phyloP scores from a whole-genome alignment of 2,888 invertebrate species.

The Meloe dianella region DNA sequence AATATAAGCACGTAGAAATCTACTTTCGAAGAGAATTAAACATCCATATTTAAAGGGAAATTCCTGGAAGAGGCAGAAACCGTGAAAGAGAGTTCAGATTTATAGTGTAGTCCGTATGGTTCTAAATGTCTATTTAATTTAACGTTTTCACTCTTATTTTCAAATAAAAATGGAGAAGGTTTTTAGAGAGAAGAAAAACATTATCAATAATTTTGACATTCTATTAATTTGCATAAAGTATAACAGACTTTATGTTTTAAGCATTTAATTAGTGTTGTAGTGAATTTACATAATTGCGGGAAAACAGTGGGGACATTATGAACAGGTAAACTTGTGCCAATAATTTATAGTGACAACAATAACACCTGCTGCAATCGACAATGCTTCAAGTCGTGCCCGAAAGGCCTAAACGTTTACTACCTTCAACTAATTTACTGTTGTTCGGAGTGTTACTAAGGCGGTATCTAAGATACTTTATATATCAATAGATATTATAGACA shows the following conservation, averaged over 20 bases:
- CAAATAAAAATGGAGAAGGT: background rate
- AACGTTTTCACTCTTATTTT: constrained; percentile 15
- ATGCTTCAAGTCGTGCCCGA: constrained; percentile 48
- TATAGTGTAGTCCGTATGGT: constrained; percentile 34
- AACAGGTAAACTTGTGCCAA: constrained; percentile 57
- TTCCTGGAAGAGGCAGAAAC: constrained; percentile 33
- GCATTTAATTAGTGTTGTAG: constrained; percentile 47
- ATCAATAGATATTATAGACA: background rate
- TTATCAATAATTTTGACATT: constrained; percentile 14
- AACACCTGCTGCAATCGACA: constrained; percentile 60
- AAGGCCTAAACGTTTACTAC: constrained; percentile 42
- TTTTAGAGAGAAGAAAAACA: background rate
- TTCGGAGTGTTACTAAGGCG: constrained; percentile 38
- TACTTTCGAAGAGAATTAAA: constrained; percentile 40
- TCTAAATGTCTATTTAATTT: constrained; percentile 33
- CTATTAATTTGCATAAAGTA: constrained; percentile 40
- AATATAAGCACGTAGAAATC: constrained; percentile 38
- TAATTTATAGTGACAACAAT: constrained; percentile 59
- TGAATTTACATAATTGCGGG: constrained; percentile 55
- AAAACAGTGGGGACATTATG: constrained; percentile 51
- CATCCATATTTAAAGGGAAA: constrained; percentile 39
- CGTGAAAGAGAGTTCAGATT: constrained; percentile 39
- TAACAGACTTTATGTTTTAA: constrained; percentile 35
- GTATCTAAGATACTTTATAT: constrained; percentile 30
- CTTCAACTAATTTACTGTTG: constrained; percentile 39